These are phyloP conservation scores for Genyomyrus donnyi DNA, from an alignment of 2,113 vertebrate species.

Conservation along the genomic window DNA sequence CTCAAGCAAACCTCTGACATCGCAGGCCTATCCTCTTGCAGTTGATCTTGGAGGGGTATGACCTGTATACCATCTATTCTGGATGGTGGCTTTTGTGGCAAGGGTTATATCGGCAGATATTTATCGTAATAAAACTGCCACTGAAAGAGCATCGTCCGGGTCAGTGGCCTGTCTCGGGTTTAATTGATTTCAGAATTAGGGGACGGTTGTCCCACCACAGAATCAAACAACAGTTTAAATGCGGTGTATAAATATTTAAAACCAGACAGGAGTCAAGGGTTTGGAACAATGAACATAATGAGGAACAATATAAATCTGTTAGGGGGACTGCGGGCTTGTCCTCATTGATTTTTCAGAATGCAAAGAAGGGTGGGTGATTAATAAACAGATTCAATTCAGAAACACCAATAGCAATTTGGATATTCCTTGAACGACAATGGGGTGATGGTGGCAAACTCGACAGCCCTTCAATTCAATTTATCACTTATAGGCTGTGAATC, in stretches of 20 bases:
- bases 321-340: conserved; percentile 32
- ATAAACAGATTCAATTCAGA: conserved; percentile 18
- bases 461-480: conserved; percentile 5
- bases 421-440: background rate
- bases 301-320: conserved; percentile 54
- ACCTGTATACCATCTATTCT: conserved; percentile 25
- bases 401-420: conserved; percentile 23
- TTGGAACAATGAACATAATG: conserved; percentile 46
- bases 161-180: conserved; percentile 33
- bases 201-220: conserved; percentile 30
- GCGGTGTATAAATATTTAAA: conserved; percentile 47
- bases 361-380: conserved; percentile 37
- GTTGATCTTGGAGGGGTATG: background rate
- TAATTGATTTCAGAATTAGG: conserved; percentile 49
- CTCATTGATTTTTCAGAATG: conserved; percentile 38
- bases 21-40: background rate
- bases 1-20: background rate
- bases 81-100: conserved; percentile 41
- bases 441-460: background rate
- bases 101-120: conserved; percentile 48
- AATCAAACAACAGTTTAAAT: conserved; percentile 45
- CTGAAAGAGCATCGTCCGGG: conserved; percentile 33
- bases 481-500: background rate
- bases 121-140: conserved; percentile 60
- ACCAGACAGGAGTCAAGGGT: conserved; percentile 43